Percentiles rank a stretch among this genome's conserved stretches.
Conservation (phyloP, 1,140 invertebrate genomes). For the Camponotus floridanus region DNA sequence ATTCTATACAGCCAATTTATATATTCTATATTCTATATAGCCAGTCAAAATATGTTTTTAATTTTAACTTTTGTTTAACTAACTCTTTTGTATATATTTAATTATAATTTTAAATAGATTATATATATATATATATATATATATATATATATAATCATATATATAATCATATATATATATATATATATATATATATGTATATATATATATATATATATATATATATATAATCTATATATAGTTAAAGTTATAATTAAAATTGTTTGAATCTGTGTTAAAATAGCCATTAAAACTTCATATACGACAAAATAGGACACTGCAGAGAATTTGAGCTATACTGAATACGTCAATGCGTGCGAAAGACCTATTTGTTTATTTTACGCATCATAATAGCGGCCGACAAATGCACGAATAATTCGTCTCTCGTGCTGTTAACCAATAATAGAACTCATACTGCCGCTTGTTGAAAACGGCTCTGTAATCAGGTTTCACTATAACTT, state of each 20-base stretch:
- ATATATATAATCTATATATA: not conserved
- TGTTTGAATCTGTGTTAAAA: not conserved
- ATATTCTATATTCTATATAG: too few relatives aligned
- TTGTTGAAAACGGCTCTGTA: conserved; percentile 60
- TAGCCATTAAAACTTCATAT: not conserved
- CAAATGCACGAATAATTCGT: conserved; percentile 49
- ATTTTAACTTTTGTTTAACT: not conserved
- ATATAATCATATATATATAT: not conserved
- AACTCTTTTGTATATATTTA: not conserved
- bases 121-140: too few relatives aligned
- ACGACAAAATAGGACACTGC: conserved; percentile 47
- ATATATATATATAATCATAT: not conserved
- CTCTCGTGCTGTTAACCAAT: conserved; percentile 61
- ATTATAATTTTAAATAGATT: not conserved
- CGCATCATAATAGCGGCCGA: conserved; percentile 45
- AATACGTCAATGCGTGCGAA: conserved; percentile 40
- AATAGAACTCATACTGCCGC: conserved; percentile 46
- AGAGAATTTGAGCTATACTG: conserved; percentile 14
- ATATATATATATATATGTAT: not conserved
- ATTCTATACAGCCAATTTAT: too few relatives aligned
- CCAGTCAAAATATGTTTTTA: not conserved
- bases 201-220: too few relatives aligned
- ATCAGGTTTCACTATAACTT: conserved; percentile 57
- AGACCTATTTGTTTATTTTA: conserved; percentile 57
- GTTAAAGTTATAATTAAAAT: not conserved